A percentile compares a stretch with the other conserved stretches of the same genome.
Evolutionary conservation across 2,888 invertebrate genomes (phyloP).

Genomic region (Drosophila conformis): DNA sequence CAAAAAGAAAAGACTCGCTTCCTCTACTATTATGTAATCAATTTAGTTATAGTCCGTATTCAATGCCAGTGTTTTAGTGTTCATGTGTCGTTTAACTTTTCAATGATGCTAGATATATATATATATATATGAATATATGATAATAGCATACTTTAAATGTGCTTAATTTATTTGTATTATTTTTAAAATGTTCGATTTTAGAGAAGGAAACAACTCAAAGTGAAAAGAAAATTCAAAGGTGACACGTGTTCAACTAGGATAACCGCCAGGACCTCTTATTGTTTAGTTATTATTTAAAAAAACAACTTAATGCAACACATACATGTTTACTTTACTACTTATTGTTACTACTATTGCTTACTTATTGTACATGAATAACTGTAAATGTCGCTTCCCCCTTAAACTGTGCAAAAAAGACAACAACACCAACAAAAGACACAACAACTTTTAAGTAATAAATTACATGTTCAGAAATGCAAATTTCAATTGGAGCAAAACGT

Average conservation of each 20-base stretch:
- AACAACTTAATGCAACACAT: constrained; percentile 21
- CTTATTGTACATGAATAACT: constrained; percentile 35
- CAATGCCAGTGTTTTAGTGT: constrained; percentile 43
- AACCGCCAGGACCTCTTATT: constrained; percentile 74
- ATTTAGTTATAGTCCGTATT: constrained; percentile 39
- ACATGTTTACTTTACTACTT: constrained; percentile 8
- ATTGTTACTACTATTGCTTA: constrained; percentile 24
- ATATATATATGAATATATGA: neutral
- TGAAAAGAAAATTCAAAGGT: neutral
- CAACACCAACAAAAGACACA: constrained; percentile 7
- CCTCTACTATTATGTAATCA: constrained; percentile 32
- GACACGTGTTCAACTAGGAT: constrained; percentile 49
- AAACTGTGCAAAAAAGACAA: constrained; percentile 27
- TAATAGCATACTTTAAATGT: constrained; percentile 41
- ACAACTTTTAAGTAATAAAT: constrained; percentile 45
- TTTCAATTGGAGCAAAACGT: constrained; percentile 10
- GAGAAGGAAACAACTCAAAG: constrained; percentile 1
- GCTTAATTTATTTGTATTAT: constrained; percentile 61
- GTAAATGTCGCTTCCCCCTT: constrained; percentile 49
- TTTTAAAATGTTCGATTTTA: constrained; percentile 35
- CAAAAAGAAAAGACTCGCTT: constrained; percentile 50
- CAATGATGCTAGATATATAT: constrained; percentile 31
- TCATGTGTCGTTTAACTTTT: constrained; percentile 35
- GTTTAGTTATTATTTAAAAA: constrained; percentile 56
- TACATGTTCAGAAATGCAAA: constrained; percentile 34